These are phyloP conservation scores for Eupristina koningsbergeri DNA, from an alignment of 1,140 invertebrate species.

Conservation along the genomic window DNA sequence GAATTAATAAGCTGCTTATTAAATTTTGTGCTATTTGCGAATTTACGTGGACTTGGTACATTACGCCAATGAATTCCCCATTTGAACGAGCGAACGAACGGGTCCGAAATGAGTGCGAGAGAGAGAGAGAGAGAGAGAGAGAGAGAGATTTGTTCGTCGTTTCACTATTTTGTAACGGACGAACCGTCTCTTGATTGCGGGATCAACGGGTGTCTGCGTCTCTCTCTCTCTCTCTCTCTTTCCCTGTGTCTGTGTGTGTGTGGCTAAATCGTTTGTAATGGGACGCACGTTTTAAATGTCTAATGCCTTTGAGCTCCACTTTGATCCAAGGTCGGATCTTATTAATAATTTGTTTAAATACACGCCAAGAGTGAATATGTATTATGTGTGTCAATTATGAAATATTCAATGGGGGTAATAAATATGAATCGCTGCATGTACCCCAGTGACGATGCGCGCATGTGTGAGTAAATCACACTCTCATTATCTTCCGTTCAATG, in stretches of 20 bases:
- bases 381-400: background rate
- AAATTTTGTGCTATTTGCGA: background rate
- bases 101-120: no score
- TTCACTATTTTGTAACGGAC: background rate
- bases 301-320: background rate
- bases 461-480: background rate
- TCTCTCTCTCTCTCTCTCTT: no score
- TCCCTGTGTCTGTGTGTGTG: no score
- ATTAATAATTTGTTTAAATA: slow-evolving; percentile 4
- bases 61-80: background rate
- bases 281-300: background rate
- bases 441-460: background rate
- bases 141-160: no score
- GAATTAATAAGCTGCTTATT: slow-evolving; percentile 1
- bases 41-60: background rate
- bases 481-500: background rate
- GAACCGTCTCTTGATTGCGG: background rate
- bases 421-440: background rate
- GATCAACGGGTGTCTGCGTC: background rate
- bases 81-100: no score
- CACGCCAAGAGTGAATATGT: background rate
- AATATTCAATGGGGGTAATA: background rate
- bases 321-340: slow-evolving; percentile 7
- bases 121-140: no score
- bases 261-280: background rate